A percentile compares a stretch with the other conserved stretches of the same genome.
Conservation (phyloP, 2,888 invertebrate genomes). For the Eilema griseolum region DNA sequence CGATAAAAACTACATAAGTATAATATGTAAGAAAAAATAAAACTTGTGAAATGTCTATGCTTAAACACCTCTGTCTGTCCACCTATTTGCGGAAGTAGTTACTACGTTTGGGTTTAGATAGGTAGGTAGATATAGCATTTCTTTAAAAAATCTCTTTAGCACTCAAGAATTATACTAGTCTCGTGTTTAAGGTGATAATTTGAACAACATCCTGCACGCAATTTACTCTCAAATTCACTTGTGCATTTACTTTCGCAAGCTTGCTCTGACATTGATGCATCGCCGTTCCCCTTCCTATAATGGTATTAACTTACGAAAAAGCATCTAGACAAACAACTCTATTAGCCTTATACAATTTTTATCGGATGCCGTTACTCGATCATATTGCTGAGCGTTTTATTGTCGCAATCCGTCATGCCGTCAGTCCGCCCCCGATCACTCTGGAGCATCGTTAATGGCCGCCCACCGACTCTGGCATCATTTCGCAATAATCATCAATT, state of each 20-base stretch:
- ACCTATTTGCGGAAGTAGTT: too few species aligned
- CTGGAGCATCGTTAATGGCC: conserved; percentile 52
- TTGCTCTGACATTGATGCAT: conserved; percentile 46
- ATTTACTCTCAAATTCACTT: neutral
- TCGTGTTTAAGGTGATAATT: neutral
- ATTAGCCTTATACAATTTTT: conserved; percentile 23
- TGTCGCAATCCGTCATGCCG: conserved; percentile 57
- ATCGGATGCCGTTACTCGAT: conserved; percentile 21
- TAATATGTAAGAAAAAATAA: too few species aligned
- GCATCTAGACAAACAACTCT: conserved; percentile 23
- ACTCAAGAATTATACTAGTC: neutral
- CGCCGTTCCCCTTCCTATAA: conserved; percentile 28
- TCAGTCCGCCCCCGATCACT: conserved; percentile 56
- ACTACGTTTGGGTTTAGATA: too few species aligned
- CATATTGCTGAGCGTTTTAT: conserved; percentile 51
- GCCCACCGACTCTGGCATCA: conserved; percentile 58
- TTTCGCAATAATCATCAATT: conserved; percentile 77
- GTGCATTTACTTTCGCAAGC: neutral
- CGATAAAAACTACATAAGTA: too few species aligned
- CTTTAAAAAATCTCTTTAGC: too few species aligned
- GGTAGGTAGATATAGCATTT: too few species aligned
- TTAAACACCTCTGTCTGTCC: too few species aligned
- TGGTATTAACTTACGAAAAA: conserved; percentile 41
- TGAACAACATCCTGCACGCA: neutral
- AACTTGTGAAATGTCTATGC: too few species aligned